phyloP scores from a whole-genome alignment of 2,888 invertebrate species.

The Stenodema calcarata region DNA sequence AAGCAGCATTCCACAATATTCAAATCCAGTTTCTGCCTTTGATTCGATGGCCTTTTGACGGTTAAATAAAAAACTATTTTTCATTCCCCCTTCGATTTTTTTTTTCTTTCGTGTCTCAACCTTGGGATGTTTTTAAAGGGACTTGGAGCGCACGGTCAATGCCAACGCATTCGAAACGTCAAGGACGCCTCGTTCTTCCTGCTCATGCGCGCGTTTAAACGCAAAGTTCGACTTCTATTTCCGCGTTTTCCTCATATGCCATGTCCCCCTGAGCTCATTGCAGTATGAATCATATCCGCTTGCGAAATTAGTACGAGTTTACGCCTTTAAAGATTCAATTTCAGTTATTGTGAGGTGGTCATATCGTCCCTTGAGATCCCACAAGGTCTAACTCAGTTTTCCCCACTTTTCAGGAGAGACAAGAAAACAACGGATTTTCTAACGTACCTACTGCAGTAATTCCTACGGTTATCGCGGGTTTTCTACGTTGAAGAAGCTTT shows the following conservation, averaged over 20 bases:
- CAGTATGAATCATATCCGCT: neutral
- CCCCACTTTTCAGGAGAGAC: too few species aligned
- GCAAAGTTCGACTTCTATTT: neutral
- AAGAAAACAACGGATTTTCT: too few species aligned
- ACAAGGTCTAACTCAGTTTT: too few species aligned
- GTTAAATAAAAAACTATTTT: neutral
- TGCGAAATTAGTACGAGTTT: neutral
- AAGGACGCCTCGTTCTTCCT: neutral
- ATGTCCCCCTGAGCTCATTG: neutral
- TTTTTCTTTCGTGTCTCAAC: too few species aligned
- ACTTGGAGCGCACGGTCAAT: conserved; percentile 1
- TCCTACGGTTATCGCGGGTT: too few species aligned
- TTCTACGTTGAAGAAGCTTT: too few species aligned
- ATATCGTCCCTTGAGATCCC: too few species aligned
- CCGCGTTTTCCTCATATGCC: neutral
- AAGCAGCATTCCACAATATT: neutral
- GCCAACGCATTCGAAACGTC: conserved; percentile 8
- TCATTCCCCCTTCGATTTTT: neutral
- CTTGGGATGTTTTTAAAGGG: neutral
- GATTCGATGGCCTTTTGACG: neutral
- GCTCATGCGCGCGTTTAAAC: neutral
- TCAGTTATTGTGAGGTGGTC: too few species aligned
- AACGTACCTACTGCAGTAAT: too few species aligned
- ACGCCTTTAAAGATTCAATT: too few species aligned
- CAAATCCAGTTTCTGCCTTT: neutral